Conservation (phyloP, 2,888 invertebrate genomes). For the Drosophila anomelani region DNA sequence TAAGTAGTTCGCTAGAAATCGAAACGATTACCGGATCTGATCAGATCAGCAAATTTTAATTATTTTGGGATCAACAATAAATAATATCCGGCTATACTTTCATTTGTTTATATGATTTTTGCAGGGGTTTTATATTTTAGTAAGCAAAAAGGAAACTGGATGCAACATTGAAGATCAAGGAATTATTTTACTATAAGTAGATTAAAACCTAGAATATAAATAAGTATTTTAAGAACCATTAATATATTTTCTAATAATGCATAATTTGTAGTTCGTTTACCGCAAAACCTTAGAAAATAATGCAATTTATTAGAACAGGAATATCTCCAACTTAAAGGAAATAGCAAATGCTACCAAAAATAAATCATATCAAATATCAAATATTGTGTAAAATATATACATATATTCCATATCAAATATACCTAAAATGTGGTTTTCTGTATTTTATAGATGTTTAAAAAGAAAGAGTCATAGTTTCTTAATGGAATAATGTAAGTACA, state of each 20-base stretch:
- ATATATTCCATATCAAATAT: no score
- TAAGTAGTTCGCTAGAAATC: constrained; percentile 42
- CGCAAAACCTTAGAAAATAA: not conserved
- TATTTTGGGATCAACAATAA: not conserved
- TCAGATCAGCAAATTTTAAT: constrained; percentile 20
- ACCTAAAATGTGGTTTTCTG: no score
- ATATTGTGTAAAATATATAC: no score
- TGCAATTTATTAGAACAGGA: not conserved
- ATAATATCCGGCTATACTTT: not conserved
- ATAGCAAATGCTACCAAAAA: no score
- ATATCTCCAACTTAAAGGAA: not conserved
- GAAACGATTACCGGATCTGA: constrained; percentile 13
- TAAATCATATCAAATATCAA: no score
- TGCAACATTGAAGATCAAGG: not conserved
- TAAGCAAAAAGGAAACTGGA: no score
- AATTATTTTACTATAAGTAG: not conserved
- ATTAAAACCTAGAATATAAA: not conserved
- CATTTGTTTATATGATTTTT: not conserved
- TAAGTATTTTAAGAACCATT: not conserved
- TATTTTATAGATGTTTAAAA: no score
- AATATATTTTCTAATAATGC: not conserved
- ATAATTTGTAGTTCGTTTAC: not conserved
- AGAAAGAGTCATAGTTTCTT: no score
- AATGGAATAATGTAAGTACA: no score
- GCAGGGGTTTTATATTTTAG: no score